These are phyloP conservation scores for Augochlora pura DNA, from an alignment of 1,140 invertebrate genomes.

Conservation along the genomic window DNA sequence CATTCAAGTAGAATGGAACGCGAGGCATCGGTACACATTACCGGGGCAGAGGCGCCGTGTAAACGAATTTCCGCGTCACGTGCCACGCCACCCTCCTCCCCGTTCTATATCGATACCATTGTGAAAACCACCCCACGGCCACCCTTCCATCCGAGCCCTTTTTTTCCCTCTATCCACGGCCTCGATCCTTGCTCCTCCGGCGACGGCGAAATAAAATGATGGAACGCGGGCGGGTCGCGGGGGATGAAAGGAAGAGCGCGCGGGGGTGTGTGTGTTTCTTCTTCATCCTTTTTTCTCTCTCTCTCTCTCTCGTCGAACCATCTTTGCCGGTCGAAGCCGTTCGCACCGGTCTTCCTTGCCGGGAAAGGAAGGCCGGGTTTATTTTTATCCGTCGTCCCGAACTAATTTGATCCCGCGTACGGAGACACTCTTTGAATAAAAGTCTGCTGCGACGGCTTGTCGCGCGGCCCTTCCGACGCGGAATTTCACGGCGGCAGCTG, in stretches of 20 bases:
- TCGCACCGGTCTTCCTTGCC: neutral
- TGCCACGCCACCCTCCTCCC: conserved; percentile 51
- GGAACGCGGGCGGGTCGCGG: neutral
- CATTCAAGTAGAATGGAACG: conserved; percentile 52
- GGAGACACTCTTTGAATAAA: conserved; percentile 64
- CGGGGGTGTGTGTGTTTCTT: neutral
- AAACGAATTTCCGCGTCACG: conserved; percentile 63
- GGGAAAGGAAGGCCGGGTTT: conserved; percentile 26
- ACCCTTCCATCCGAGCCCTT: neutral
- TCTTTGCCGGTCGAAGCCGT: too few relatives aligned
- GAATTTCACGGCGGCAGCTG: conserved; percentile 25
- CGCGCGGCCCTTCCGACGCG: conserved; percentile 16
- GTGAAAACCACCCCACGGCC: neutral
- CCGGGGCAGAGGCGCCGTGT: conserved; percentile 45
- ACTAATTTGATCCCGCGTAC: conserved; percentile 66
- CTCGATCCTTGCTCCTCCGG: conserved; percentile 26
- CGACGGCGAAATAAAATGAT: conserved; percentile 34
- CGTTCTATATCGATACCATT: conserved; percentile 48
- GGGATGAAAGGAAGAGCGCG: conserved; percentile 32
- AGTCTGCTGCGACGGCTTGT: conserved; percentile 33
- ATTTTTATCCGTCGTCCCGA: conserved; percentile 59
- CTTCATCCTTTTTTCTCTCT: too few relatives aligned
- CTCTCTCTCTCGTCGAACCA: too few relatives aligned
- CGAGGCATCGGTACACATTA: conserved; percentile 52
- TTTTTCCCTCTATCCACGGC: neutral